A percentile compares a stretch with the other conserved stretches of the same genome.
phyloP scores from a whole-genome alignment of 1,140 invertebrate species.

The Drosophila melanica region DNA sequence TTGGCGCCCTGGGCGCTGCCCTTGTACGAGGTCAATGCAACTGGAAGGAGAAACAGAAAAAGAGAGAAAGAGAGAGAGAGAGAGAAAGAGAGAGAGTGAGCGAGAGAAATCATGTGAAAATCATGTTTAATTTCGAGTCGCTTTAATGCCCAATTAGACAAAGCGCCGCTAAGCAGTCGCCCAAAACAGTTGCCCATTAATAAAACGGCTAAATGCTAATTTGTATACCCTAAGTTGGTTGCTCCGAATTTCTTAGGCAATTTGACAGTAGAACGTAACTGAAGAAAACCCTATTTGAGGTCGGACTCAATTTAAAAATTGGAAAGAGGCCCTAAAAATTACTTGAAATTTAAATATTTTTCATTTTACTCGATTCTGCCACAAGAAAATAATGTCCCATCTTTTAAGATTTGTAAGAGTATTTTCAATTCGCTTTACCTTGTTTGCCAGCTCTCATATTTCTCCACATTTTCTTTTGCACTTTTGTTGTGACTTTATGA shows the following conservation, averaged over 20 bases:
- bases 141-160: slow-evolving; percentile 45
- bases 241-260: neutral
- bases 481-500: slow-evolving; percentile 72
- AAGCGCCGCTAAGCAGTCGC: slow-evolving; percentile 4
- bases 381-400: too few species aligned
- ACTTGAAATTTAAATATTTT: too few species aligned
- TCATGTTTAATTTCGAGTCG: slow-evolving; percentile 27
- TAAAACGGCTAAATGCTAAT: slow-evolving; percentile 28
- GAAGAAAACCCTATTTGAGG: too few species aligned
- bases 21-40: slow-evolving; percentile 84
- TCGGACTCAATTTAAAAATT: too few species aligned
- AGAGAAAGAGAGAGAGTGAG: neutral
- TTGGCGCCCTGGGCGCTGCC: slow-evolving; percentile 85
- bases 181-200: slow-evolving; percentile 30
- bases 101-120: slow-evolving; percentile 10
- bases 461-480: slow-evolving; percentile 56
- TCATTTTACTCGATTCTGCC: too few species aligned
- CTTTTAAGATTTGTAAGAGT: slow-evolving; percentile 7
- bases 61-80: neutral
- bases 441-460: slow-evolving; percentile 4
- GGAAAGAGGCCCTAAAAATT: too few species aligned
- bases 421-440: slow-evolving; percentile 30
- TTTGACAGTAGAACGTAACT: slow-evolving; percentile 22
- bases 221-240: slow-evolving; percentile 4
- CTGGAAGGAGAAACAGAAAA: slow-evolving; percentile 43